A percentile compares a stretch with the other conserved stretches of the same genome.
phyloP scores from a whole-genome alignment of 2,888 invertebrate species.

The Siphlonurus alternatus region DNA sequence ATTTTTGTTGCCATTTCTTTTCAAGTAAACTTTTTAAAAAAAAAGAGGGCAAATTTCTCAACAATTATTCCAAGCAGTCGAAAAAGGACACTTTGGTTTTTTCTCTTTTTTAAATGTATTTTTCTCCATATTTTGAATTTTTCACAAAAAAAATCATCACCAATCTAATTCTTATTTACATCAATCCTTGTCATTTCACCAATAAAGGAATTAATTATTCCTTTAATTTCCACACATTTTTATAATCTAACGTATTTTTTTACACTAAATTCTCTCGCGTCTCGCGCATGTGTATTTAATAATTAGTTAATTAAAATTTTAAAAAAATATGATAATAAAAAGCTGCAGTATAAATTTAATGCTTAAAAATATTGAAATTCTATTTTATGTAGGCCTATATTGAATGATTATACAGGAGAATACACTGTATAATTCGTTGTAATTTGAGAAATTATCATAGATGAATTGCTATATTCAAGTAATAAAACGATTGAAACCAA shows the following conservation, averaged over 20 bases:
- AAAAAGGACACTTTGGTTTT: constrained; percentile 7
- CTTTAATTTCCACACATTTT: not conserved
- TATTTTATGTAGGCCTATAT: not conserved
- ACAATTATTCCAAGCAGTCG: not conserved
- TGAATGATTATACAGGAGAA: not conserved
- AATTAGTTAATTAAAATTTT: too few relatives aligned
- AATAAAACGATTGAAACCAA: too few relatives aligned
- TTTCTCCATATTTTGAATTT: constrained; percentile 14
- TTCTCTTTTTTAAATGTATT: constrained; percentile 14
- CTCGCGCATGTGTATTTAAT: not conserved
- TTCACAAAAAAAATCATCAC: constrained; percentile 16
- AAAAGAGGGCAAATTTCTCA: not conserved
- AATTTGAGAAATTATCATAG: too few relatives aligned
- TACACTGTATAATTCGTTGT: not conserved
- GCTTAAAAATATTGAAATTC: too few relatives aligned
- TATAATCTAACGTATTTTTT: not conserved
- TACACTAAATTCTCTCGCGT: not conserved
- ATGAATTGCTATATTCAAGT: too few relatives aligned
- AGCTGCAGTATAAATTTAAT: too few relatives aligned
- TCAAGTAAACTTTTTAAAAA: constrained; percentile 5
- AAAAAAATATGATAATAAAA: too few relatives aligned
- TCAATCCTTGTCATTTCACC: not conserved
- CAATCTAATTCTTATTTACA: not conserved
- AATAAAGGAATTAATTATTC: not conserved
- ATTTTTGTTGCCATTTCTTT: constrained; percentile 7